These are phyloP conservation scores for Boloria selene DNA, from an alignment of 2,888 invertebrate species.

Conservation along the genomic window DNA sequence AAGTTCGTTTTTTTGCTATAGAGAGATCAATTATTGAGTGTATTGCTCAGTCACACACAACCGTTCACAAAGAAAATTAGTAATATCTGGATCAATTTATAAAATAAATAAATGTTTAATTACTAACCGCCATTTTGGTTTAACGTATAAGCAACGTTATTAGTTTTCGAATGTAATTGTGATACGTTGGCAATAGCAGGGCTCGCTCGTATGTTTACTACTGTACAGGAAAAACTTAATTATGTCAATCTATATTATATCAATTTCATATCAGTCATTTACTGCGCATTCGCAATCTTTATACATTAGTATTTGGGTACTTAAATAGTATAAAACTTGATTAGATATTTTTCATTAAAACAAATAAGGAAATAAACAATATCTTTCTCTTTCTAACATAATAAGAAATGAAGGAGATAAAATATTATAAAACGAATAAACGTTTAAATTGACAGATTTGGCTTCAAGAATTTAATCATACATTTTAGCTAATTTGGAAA, in stretches of 20 bases:
- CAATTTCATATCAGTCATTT: slow-evolving; percentile 77
- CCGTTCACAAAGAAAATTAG: too few relatives aligned
- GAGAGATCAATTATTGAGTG: too few relatives aligned
- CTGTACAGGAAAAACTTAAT: slow-evolving; percentile 65
- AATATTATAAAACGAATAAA: neutral
- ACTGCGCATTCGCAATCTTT: slow-evolving; percentile 58
- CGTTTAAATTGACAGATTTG: slow-evolving; percentile 26
- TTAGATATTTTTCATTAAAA: slow-evolving; percentile 35
- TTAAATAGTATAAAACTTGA: slow-evolving; percentile 42
- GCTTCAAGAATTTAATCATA: slow-evolving; percentile 20
- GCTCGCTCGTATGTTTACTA: slow-evolving; percentile 39
- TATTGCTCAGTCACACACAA: too few relatives aligned
- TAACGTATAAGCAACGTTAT: neutral
- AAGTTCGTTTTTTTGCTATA: too few relatives aligned
- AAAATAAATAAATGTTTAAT: neutral
- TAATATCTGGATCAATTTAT: too few relatives aligned
- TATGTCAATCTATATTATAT: slow-evolving; percentile 77
- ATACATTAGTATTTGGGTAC: slow-evolving; percentile 50
- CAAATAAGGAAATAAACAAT: neutral
- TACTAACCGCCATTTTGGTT: neutral
- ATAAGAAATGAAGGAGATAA: neutral
- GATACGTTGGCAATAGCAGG: slow-evolving; percentile 36
- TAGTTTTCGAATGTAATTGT: neutral
- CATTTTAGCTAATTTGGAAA: slow-evolving; percentile 45
- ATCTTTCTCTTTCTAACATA: slow-evolving; percentile 10